These are phyloP conservation scores for Sisyra terminalis DNA, from an alignment of 2,888 invertebrate species.

Conservation along the genomic window DNA sequence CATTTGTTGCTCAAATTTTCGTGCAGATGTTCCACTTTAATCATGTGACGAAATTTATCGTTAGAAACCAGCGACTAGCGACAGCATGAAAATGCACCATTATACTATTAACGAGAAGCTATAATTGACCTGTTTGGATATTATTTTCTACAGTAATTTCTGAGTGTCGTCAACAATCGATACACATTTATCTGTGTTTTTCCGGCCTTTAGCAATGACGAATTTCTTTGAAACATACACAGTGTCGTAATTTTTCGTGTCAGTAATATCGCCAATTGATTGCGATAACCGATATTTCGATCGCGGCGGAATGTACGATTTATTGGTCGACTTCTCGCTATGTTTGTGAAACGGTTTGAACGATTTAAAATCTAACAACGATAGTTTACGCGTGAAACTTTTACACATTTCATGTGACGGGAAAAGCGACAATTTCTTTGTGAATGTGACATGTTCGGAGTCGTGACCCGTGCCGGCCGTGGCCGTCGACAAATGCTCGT, in stretches of 20 bases:
- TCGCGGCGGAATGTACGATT: not conserved
- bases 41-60: too few relatives aligned
- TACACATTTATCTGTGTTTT: slow-evolving; percentile 6
- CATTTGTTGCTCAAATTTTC: too few relatives aligned
- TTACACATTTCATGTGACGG: not conserved
- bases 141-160: too few relatives aligned
- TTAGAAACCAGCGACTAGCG: too few relatives aligned
- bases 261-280: slow-evolving; percentile 27
- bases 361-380: slow-evolving; percentile 4
- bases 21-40: too few relatives aligned
- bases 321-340: slow-evolving; percentile 1
- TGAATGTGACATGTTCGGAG: slow-evolving; percentile 1
- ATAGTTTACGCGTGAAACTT: slow-evolving; percentile 4
- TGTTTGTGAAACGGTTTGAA: not conserved
- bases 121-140: too few relatives aligned
- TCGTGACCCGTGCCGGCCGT: not conserved
- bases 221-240: slow-evolving; percentile 31
- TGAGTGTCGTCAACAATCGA: too few relatives aligned
- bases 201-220: slow-evolving; percentile 25
- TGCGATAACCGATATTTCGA: slow-evolving; percentile 21
- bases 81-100: too few relatives aligned
- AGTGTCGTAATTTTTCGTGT: slow-evolving; percentile 32
- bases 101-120: too few relatives aligned
- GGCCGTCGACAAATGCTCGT: not conserved
- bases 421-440: slow-evolving; percentile 1